Conservation (phyloP, 2,797 vertebrate genomes). For the Malacoraja senta region DNA sequence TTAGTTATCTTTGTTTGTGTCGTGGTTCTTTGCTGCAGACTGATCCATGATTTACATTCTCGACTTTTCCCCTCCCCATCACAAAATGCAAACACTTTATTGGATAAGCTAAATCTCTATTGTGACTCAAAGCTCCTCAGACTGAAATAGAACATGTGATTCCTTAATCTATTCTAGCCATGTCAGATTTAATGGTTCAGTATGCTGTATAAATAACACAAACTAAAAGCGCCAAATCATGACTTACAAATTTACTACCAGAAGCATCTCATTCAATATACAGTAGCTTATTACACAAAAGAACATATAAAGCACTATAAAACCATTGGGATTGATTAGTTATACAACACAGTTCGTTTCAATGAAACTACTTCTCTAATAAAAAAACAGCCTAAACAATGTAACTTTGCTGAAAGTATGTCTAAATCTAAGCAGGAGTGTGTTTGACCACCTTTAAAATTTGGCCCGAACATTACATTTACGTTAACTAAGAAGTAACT, state of each 20-base stretch:
- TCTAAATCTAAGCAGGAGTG: neutral
- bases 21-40: neutral
- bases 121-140: neutral
- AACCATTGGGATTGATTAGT: neutral
- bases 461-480: neutral
- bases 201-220: neutral
- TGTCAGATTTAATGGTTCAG: slow-evolving; percentile 7
- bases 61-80: neutral
- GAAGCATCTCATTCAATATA: neutral
- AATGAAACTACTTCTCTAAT: neutral
- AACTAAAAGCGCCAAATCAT: slow-evolving; percentile 4
- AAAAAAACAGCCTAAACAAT: neutral
- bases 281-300: neutral
- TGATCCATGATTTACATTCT: neutral
- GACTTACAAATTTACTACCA: neutral
- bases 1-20: neutral
- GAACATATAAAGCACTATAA: neutral
- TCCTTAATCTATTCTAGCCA: neutral
- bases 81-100: neutral
- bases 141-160: slow-evolving; percentile 34
- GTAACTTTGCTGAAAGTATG: neutral
- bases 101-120: slow-evolving; percentile 26
- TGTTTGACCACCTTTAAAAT: neutral
- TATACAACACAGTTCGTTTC: neutral
- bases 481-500: neutral